Percentiles rank a stretch among this genome's conserved stretches.
Evolutionary conservation across 2,888 invertebrate species (phyloP).

Genomic region (Ellobium chinense): DNA sequence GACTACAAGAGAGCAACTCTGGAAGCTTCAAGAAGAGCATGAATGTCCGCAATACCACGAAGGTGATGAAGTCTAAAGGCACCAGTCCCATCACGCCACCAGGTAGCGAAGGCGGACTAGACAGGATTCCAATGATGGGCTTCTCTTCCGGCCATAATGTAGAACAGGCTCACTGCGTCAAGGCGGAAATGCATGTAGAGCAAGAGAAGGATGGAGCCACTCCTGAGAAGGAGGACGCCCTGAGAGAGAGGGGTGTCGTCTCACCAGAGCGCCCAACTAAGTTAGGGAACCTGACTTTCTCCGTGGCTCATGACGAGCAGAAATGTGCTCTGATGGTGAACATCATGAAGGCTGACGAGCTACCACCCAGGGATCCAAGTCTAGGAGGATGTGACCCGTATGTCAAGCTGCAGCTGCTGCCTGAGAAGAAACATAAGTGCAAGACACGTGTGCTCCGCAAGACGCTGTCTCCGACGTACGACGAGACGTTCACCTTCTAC

Average conservation of each 20-base stretch:
- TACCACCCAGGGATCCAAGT: conserved; percentile 90
- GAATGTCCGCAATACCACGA: conserved; percentile 82
- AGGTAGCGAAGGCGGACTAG: conserved; percentile 60
- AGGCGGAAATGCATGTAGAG: conserved; percentile 77
- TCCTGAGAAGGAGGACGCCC: conserved; percentile 74
- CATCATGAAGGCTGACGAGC: conserved; percentile 92
- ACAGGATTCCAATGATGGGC: conserved; percentile 76
- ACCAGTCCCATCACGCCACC: conserved; percentile 72
- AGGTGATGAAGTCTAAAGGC: conserved; percentile 76
- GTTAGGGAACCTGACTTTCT: conserved; percentile 93
- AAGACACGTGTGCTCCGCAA: conserved; percentile 97
- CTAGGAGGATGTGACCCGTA: conserved; percentile 95
- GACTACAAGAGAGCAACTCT: conserved; percentile 72
- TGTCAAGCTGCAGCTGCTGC: conserved; percentile 96
- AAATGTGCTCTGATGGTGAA: conserved; percentile 95
- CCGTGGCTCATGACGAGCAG: conserved; percentile 92
- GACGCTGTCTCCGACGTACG: conserved; percentile 97
- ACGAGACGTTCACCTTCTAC: conserved; percentile 99
- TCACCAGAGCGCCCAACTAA: conserved; percentile 44
- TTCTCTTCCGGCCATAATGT: conserved; percentile 80
- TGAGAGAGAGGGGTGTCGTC: conserved; percentile 23
- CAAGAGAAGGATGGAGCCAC: conserved; percentile 80
- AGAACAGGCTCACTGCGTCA: conserved; percentile 69
- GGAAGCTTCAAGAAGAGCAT: conserved; percentile 88
- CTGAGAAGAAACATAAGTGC: conserved; percentile 98